A percentile compares a stretch with the other conserved stretches of the same genome.
Evolutionary conservation across 2,797 vertebrate species (phyloP).

Genomic region (Ctenopoma kingsleyae): DNA sequence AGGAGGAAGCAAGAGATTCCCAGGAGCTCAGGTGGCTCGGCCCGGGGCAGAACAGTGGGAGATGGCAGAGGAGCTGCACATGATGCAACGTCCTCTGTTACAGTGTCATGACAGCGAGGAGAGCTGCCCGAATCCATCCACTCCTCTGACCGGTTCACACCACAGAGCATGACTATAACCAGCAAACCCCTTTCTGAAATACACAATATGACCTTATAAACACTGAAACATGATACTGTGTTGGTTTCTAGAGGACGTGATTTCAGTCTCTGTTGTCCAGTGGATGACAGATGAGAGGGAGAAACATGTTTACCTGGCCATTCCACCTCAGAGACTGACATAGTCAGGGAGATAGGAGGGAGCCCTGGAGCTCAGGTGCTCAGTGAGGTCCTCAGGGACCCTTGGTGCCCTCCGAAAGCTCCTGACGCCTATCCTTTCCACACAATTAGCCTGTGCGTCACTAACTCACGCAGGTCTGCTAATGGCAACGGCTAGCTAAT

Average conservation of each 20-base stretch:
- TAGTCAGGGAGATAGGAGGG: slow-evolving; percentile 76
- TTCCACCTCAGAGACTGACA: slow-evolving; percentile 85
- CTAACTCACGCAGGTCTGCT: slow-evolving; percentile 81
- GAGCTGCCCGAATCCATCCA: slow-evolving; percentile 32
- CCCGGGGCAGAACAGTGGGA: slow-evolving; percentile 69
- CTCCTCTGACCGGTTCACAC: slow-evolving; percentile 43
- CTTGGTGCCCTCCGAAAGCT: slow-evolving; percentile 69
- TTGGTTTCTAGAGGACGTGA: background rate
- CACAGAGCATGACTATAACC: background rate
- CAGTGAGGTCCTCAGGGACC: slow-evolving; percentile 58
- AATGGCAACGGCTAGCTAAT: slow-evolving; percentile 86
- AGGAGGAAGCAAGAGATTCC: slow-evolving; percentile 62
- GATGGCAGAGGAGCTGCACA: slow-evolving; percentile 63
- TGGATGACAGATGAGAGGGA: slow-evolving; percentile 28
- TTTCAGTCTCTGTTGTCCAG: slow-evolving; percentile 46
- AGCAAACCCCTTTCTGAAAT: background rate
- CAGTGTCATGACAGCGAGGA: slow-evolving; percentile 62
- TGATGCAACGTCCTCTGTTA: slow-evolving; percentile 75
- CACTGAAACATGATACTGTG: background rate
- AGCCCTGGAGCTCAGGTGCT: slow-evolving; percentile 83
- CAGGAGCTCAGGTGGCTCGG: slow-evolving; percentile 75
- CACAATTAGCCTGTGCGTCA: slow-evolving; percentile 85
- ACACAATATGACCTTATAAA: background rate
- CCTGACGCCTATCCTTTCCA: slow-evolving; percentile 83
- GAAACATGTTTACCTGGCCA: slow-evolving; percentile 86